Conservation (phyloP, 2,888 invertebrate species). For the Carpatolechia fugitivella region DNA sequence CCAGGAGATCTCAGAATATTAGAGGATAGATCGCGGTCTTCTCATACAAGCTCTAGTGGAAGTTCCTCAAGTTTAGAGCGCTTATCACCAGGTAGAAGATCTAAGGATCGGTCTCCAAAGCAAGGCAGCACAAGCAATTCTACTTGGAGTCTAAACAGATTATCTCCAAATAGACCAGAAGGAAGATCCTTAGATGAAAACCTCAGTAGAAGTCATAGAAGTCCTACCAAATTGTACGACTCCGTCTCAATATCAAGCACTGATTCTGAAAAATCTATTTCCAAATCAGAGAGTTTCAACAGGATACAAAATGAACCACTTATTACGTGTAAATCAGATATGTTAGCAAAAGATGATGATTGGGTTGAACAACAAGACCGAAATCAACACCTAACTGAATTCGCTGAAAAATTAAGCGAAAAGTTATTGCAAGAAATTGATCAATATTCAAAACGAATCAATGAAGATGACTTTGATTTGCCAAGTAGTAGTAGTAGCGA, state of each 20-base stretch:
- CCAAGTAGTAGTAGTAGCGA: slow-evolving; percentile 75
- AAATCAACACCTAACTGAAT: slow-evolving; percentile 85
- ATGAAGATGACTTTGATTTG: slow-evolving; percentile 74
- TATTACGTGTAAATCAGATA: slow-evolving; percentile 74
- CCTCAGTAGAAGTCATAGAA: slow-evolving; percentile 64
- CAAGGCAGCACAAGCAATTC: slow-evolving; percentile 73
- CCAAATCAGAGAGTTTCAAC: slow-evolving; percentile 75
- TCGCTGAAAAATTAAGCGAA: slow-evolving; percentile 90
- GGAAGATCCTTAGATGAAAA: slow-evolving; percentile 72
- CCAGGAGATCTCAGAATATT: slow-evolving; percentile 72
- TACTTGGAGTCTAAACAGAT: slow-evolving; percentile 72
- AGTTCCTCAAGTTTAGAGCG: slow-evolving; percentile 74
- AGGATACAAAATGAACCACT: slow-evolving; percentile 72
- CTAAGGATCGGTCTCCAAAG: slow-evolving; percentile 74
- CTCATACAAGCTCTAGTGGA: slow-evolving; percentile 74
- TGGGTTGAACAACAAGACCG: slow-evolving; percentile 81
- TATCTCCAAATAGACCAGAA: slow-evolving; percentile 73
- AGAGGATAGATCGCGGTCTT: slow-evolving; percentile 70
- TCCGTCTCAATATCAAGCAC: slow-evolving; percentile 74
- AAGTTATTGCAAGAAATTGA: slow-evolving; percentile 89
- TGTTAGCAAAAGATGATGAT: slow-evolving; percentile 68
- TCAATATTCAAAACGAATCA: slow-evolving; percentile 75
- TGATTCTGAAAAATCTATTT: slow-evolving; percentile 74
- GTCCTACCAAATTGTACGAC: slow-evolving; percentile 71
- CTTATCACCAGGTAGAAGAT: slow-evolving; percentile 69